Evolutionary conservation across 2,113 vertebrate species (phyloP).

Genomic region (Pavo muticus): DNA sequence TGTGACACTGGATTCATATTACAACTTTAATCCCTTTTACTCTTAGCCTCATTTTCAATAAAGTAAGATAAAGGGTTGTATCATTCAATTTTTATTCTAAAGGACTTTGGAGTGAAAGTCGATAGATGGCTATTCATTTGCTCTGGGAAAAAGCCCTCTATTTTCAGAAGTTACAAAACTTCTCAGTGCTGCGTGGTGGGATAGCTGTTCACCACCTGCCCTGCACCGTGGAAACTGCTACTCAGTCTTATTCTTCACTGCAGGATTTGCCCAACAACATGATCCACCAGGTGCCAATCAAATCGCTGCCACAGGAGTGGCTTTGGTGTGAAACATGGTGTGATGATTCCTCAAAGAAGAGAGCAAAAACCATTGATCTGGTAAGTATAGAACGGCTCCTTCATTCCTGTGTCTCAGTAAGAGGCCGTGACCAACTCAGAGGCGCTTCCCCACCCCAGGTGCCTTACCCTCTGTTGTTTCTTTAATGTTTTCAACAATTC

Average conservation of each 20-base stretch:
- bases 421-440: neutral
- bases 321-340: constrained; percentile 99
- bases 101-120: neutral
- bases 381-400: constrained; percentile 71
- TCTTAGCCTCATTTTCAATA: neutral
- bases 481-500: neutral
- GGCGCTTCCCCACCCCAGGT: neutral
- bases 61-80: neutral
- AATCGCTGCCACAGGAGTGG: constrained; percentile 98
- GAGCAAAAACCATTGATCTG: constrained; percentile 97
- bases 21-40: neutral
- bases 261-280: constrained; percentile 99
- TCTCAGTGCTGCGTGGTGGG: neutral
- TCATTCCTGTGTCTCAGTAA: neutral
- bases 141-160: neutral
- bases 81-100: neutral
- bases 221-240: neutral
- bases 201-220: neutral
- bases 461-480: neutral
- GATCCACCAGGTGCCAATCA: constrained; percentile 99
- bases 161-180: neutral
- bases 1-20: neutral
- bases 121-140: neutral
- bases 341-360: constrained; percentile 90
- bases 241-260: constrained; percentile 16